Base-by-base conservation (phyloP, 2,113 vertebrate species). In the Brachyistius frenatus region DNA sequence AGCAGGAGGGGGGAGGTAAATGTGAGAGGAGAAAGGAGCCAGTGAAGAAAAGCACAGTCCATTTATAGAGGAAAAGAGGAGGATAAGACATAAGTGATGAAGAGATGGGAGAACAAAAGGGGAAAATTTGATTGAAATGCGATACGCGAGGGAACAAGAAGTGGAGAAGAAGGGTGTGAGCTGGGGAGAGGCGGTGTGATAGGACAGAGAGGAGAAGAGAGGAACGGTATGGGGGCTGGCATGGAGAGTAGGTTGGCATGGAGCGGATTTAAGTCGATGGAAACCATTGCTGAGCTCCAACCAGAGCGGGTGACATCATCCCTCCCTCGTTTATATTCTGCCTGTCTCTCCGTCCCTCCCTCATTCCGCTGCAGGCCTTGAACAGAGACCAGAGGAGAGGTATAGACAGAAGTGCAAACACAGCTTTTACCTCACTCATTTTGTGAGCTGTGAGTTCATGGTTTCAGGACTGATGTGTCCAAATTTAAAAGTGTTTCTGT, bases 281-380 rank as follows among this genome's bases (percentile, higher is more conserved):
- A 92, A 94, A 90, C 71, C 67, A 82, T 88, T 87, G 84, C 74
- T 49, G 60, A 64, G 76, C 83, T 66, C 71, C 70, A 86, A 75
- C 66, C 70, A 79, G 60, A 75, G 76, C 66, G 65, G 66, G 54
- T 87, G 86, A 89, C 86, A 85, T 90, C 86, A 88, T 44, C 68
- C 55, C 5, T 30, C 13, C 10, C 61, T 84, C 50, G 1, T 86
- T 80, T 74, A 58, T 69, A 63, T 75, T 76, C 64, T 47, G 11
- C 30, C n/a, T 66, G 23, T 56, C 32, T 60, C 71, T 53, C 57
- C 63, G n/a, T 55, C n/a, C 68, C 5, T 67, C 67, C 55, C n/a
- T 72, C 70, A 41, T 36, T 49, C 68, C 32, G 4, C 52, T 62
- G 32, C 31, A 46, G 52, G 64, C 46, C 49, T 71, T n/a, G 39